Base-by-base conservation (phyloP, 2,797 vertebrate species). In the Enteromius mattozi region DNA sequence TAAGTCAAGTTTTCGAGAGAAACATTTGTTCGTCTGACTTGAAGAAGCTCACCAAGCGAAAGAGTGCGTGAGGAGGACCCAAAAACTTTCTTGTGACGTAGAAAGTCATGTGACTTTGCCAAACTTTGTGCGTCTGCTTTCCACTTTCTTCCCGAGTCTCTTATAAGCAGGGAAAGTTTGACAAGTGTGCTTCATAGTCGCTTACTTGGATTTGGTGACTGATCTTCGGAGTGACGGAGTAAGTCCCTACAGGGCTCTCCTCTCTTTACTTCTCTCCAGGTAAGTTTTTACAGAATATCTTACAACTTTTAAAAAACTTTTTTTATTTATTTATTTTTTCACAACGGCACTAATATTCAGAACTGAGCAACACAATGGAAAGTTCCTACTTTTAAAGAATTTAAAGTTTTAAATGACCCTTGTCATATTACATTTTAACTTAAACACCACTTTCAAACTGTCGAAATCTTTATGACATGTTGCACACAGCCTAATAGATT, bases 141-240 rank as follows among this genome's bases (percentile, higher is more conserved):
- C 47, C 83, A 80, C 78, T 85, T 78, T 83, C 86, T 78, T 77
- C 69, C 14, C 47, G 89, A 56, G 84, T 88, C 92, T 89, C 85
- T 92, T 95, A 93, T 92, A 95, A 94, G 88, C 88, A 88, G 80
- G 84, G 89, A 88, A 92, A 91, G 88, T 94, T 95, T 93, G 92
- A 94, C 89, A 92, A 92, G 88, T 92, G 87, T 21, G n/a, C 35
- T 87, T 87, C 83, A 89, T 84, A 85, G 85, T 91, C 88, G 90
- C 78, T 76, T 87, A 88, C 91, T 89, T 92, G 92, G 93, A 93
- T 92, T 91, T 87, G 74, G 88, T 82, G 84, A 80, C 72, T 33
- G 85, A 69, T 80, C 82, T 68, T 19, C 59, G 75, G 81, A 88
- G 85, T 82, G 80, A 70, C 87, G 90, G 90, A 91, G 89, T 89